phyloP scores from a whole-genome alignment of 2,888 invertebrate genomes.

The Ormyrus labotus region DNA sequence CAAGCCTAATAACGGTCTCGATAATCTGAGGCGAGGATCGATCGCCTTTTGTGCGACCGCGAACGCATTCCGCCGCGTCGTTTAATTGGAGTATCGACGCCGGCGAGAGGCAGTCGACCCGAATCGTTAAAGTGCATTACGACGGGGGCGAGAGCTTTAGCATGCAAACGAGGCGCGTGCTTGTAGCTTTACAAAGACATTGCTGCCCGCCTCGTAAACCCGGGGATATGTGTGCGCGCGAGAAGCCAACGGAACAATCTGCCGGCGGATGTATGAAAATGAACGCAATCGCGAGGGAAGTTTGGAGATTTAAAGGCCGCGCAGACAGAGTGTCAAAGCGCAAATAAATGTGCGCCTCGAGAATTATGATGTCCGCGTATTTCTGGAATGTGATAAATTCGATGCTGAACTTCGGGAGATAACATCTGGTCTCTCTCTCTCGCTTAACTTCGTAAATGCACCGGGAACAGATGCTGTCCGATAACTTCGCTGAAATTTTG shows the following conservation, averaged over 20 bases:
- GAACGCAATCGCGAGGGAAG: not conserved
- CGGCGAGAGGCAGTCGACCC: not conserved
- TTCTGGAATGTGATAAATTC: too few relatives aligned
- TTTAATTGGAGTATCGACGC: conserved; percentile 37
- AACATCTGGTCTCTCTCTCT: too few relatives aligned
- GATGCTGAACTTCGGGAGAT: too few relatives aligned
- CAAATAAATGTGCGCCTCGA: too few relatives aligned
- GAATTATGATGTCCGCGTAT: too few relatives aligned
- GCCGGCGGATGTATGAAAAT: not conserved
- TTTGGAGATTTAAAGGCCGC: too few relatives aligned
- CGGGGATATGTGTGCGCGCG: not conserved
- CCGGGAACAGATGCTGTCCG: too few relatives aligned
- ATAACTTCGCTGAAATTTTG: too few relatives aligned
- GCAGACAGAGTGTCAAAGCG: too few relatives aligned
- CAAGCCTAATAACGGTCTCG: not conserved
- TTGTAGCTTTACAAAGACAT: not conserved
- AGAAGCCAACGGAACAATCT: too few relatives aligned
- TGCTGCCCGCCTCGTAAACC: conserved; percentile 9
- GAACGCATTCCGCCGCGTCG: conserved; percentile 5
- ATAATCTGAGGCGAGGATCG: conserved; percentile 16
- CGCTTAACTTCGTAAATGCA: too few relatives aligned
- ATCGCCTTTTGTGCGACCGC: not conserved
- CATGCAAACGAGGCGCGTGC: not conserved
- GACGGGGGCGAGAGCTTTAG: not conserved
- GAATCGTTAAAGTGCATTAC: conserved; percentile 19